Evolutionary conservation across 2,797 vertebrate species (phyloP).

Genomic region (Gymnocypris eckloni): DNA sequence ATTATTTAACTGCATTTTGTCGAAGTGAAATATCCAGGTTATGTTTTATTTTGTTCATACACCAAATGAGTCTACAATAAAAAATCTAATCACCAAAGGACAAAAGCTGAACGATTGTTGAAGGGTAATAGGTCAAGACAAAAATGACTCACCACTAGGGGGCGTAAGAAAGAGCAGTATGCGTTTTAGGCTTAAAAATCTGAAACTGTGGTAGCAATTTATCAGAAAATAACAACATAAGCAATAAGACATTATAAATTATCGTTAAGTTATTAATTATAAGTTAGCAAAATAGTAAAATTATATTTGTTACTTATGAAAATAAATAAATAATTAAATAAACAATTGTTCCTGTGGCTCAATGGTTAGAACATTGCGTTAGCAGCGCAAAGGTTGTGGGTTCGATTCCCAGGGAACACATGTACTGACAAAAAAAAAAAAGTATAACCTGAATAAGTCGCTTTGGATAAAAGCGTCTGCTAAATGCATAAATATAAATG

Average conservation of each 20-base stretch:
- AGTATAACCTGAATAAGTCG: too few relatives aligned
- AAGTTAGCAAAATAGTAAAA: not conserved
- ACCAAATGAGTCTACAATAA: not conserved
- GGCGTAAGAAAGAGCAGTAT: slow-evolving; percentile 4
- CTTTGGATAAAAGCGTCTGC: too few relatives aligned
- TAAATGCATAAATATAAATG: too few relatives aligned
- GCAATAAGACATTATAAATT: not conserved
- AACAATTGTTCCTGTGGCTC: too few relatives aligned
- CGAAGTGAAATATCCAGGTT: not conserved
- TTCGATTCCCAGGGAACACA: too few relatives aligned
- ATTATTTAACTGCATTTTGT: too few relatives aligned
- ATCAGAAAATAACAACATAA: not conserved
- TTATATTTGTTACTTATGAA: not conserved
- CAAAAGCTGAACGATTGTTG: slow-evolving; percentile 11
- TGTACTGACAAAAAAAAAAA: too few relatives aligned
- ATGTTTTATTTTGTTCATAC: not conserved
- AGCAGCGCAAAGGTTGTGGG: too few relatives aligned
- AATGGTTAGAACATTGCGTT: too few relatives aligned
- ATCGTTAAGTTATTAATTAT: not conserved
- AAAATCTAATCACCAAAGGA: slow-evolving; percentile 9
- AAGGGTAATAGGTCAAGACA: slow-evolving; percentile 49
- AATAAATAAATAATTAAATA: not conserved
- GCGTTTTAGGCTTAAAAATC: not conserved
- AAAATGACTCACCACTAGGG: slow-evolving; percentile 36
- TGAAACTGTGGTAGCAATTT: not conserved